These are phyloP conservation scores for Spodoptera frugiperda DNA, from an alignment of 1,140 invertebrate species.

Conservation along the genomic window DNA sequence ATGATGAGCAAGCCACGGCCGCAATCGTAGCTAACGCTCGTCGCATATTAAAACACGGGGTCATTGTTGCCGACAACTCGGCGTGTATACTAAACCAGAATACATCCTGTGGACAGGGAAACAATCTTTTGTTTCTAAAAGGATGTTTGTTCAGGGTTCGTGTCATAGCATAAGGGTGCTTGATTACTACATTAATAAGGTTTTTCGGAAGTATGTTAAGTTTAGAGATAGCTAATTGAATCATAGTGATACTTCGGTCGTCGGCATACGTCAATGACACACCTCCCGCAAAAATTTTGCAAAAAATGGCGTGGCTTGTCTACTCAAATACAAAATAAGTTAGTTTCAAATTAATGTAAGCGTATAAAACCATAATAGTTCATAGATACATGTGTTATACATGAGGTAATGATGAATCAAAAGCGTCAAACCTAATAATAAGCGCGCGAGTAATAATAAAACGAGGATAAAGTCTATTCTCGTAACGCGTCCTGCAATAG, in stretches of 20 bases:
- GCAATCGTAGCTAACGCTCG: conserved; percentile 24
- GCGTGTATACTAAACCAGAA: conserved; percentile 62
- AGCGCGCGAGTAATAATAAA: background rate
- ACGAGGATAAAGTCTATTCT: conserved; percentile 33
- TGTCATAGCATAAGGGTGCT: background rate
- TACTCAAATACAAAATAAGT: too few species aligned
- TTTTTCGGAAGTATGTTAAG: background rate
- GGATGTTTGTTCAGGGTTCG: conserved; percentile 45
- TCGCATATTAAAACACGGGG: conserved; percentile 49
- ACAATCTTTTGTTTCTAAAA: conserved; percentile 64
- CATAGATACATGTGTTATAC: too few species aligned
- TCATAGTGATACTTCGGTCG: too few species aligned
- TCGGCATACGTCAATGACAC: too few species aligned
- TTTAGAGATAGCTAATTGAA: too few species aligned
- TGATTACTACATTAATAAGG: background rate
- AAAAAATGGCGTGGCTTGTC: too few species aligned
- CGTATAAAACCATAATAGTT: too few species aligned
- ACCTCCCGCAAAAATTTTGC: too few species aligned
- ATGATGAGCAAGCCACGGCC: conserved; percentile 25
- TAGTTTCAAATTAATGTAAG: too few species aligned
- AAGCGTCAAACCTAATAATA: background rate
- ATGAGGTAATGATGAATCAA: conserved; percentile 11
- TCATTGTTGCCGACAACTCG: conserved; percentile 63
- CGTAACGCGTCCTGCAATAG: conserved; percentile 11
- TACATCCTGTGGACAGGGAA: conserved; percentile 64